These are phyloP conservation scores for Saimiri boliviensis DNA, from an alignment of 2,113 vertebrate species.

Conservation along the genomic window DNA sequence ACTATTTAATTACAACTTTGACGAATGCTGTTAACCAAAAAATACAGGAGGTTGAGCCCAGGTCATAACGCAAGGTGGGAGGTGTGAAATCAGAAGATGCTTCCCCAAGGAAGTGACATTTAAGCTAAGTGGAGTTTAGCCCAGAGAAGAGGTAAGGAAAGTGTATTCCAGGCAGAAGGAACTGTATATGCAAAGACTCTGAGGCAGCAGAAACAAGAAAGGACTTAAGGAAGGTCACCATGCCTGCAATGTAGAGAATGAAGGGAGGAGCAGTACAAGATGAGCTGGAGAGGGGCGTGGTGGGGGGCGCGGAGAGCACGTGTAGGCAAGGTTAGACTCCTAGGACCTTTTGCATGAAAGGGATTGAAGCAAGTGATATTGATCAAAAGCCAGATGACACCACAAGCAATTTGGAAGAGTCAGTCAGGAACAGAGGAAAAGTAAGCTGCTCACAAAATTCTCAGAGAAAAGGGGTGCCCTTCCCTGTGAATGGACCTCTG, in stretches of 20 bases:
- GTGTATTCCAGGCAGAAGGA: neutral
- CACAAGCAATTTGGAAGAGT: neutral
- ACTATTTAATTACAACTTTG: constrained; percentile 65
- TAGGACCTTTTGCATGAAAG: neutral
- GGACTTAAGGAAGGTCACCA: neutral
- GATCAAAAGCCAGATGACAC: neutral
- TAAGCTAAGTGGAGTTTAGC: neutral
- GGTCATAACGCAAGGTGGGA: constrained; percentile 8
- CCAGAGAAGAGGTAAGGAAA: neutral
- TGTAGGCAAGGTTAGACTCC: neutral
- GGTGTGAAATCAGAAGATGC: constrained; percentile 13
- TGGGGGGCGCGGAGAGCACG: no score
- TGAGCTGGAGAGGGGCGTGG: neutral
- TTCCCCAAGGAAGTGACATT: constrained; percentile 6
- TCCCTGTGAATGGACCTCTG: neutral
- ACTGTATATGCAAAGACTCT: neutral
- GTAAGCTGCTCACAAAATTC: neutral
- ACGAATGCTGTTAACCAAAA: constrained; percentile 41
- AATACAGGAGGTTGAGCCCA: constrained; percentile 13
- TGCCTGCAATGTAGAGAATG: neutral
- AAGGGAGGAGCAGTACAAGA: neutral
- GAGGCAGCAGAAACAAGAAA: neutral
- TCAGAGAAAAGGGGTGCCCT: neutral
- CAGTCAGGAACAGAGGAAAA: neutral
- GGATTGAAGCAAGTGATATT: neutral